Evolutionary conservation across 2,113 vertebrate species (phyloP), one percentile per base, ranked within the genome.

Genomic region (Chitala chitala): DNA sequence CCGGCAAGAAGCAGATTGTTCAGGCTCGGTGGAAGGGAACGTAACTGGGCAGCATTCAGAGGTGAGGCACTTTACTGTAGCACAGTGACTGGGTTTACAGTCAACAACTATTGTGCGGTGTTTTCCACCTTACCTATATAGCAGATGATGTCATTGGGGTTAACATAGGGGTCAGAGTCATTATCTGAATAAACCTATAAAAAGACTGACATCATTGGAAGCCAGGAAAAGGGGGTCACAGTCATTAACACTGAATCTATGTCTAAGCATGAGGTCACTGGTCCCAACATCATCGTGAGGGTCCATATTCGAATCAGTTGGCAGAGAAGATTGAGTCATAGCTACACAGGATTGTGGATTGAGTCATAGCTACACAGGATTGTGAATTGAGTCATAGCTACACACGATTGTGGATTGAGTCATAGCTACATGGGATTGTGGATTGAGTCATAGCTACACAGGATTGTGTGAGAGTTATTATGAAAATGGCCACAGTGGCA

Each of bases 231-330:
- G 12, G 44, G 4, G 44, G 12, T n/a, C 44, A 5, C 5, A 12
- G 44, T 46, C 44, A 46, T 6, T 12, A 46, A 63, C 59, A 38
- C 38, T 36, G 31, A 29, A 63, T 33, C 59, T 33, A 17, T 63
- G 38, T 38, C 31, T n/a, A 63, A 33, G 17, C 29, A 63, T 38
- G 59, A 63, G 31, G 59, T 63, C 59, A 63, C n/a, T 63, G 38
- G 20, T 63, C 59, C 29, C 17, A 38, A 20, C 17, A 15, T 36
- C 33, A 15, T 63, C 15, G 59, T 63, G 31, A 63, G 17, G 38
- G 17, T 38, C 59, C 17, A 38, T 63, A 38, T 38, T 7, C 33
- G 17, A 7, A 63, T 38, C 12, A 63, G n/a, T 20, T 8, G 4
- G 12, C 12, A 15, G n/a, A 63, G 33, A 33, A 63, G 59, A 10